These are phyloP conservation scores for Cygnus atratus DNA, from an alignment of 2,113 vertebrate species.

Conservation along the genomic window DNA sequence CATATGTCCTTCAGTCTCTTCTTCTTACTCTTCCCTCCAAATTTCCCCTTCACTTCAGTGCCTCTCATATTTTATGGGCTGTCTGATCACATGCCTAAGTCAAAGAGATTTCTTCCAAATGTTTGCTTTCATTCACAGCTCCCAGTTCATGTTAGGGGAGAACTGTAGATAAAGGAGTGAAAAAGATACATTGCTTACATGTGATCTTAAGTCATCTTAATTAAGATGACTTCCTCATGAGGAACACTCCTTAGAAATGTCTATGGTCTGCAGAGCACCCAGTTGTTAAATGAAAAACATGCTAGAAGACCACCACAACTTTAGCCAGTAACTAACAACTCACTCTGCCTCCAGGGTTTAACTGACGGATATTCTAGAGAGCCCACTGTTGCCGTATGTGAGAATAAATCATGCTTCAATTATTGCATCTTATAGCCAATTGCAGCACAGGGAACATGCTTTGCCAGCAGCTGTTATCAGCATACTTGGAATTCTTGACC, in stretches of 20 bases:
- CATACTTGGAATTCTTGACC: conserved; percentile 33
- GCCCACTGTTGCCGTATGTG: background rate
- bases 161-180: background rate
- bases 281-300: background rate
- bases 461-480: conserved; percentile 37
- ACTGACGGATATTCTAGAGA: background rate
- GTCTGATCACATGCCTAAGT: rapidly evolving
- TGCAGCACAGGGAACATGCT: conserved; percentile 20
- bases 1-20: background rate
- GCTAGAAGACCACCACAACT: background rate
- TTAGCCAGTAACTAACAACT: background rate
- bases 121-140: background rate
- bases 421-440: background rate
- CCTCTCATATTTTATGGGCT: background rate
- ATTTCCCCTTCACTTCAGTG: background rate
- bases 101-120: background rate
- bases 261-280: background rate
- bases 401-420: background rate
- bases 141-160: background rate
- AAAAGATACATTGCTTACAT: background rate
- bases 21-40: background rate
- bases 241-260: background rate
- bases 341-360: background rate
- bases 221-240: background rate
- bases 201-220: background rate